A percentile compares a stretch with the other conserved stretches of the same genome.
These are phyloP conservation scores for Lasioglossum baleicum DNA, from an alignment of 1,140 invertebrate genomes.

Conservation along the genomic window DNA sequence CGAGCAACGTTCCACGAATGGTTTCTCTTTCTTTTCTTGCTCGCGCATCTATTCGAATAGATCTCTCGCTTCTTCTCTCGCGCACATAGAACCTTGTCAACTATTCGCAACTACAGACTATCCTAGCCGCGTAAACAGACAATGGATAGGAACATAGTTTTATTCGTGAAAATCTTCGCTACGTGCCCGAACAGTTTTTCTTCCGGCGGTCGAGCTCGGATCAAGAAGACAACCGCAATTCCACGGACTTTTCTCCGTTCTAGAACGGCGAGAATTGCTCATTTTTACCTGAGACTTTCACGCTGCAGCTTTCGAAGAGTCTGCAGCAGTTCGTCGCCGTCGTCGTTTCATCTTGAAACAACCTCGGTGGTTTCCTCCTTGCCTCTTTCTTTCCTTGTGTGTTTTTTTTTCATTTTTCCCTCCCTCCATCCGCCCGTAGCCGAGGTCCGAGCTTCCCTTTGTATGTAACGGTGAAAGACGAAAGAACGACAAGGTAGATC, in stretches of 20 bases:
- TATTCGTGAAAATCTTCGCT: background rate
- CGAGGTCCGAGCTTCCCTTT: slow-evolving; percentile 65
- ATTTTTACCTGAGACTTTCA: slow-evolving; percentile 51
- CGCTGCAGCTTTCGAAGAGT: slow-evolving; percentile 36
- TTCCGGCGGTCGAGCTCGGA: background rate
- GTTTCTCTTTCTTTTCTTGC: background rate
- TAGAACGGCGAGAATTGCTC: slow-evolving; percentile 23
- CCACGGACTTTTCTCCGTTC: background rate
- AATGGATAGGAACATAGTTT: too few species aligned
- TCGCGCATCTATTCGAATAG: too few species aligned
- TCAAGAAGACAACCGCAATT: slow-evolving; percentile 7
- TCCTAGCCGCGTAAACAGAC: too few species aligned
- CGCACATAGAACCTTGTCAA: too few species aligned
- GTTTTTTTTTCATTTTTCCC: slow-evolving; percentile 23
- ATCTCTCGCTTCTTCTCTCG: too few species aligned
- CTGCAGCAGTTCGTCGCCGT: slow-evolving; percentile 9
- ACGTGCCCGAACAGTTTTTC: background rate
- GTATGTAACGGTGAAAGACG: slow-evolving; percentile 70
- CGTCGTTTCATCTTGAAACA: slow-evolving; percentile 47
- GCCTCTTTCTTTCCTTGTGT: slow-evolving; percentile 32
- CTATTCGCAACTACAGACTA: too few species aligned
- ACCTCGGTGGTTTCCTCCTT: slow-evolving; percentile 37
- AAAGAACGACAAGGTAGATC: slow-evolving; percentile 66
- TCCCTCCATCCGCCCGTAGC: slow-evolving; percentile 46
- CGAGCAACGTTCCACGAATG: background rate